Base-by-base conservation (phyloP, 2,113 vertebrate species). In the Sardina pilchardus region DNA sequence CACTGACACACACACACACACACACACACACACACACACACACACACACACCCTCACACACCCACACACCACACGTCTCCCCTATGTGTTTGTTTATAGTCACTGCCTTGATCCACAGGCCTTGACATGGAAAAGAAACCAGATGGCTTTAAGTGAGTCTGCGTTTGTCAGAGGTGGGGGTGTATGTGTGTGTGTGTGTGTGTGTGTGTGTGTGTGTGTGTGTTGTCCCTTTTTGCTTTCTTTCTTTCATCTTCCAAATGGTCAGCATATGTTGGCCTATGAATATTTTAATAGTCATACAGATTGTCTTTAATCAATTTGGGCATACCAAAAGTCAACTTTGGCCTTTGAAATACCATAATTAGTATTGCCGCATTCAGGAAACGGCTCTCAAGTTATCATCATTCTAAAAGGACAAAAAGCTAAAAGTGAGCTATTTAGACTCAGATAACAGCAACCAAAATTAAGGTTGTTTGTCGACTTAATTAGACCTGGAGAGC, bases 61-160 rank as follows among this genome's bases (percentile, higher is more conserved):
- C 53, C 24, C 53, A 59, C 21, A 6, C 53, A 21, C 47, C 47
- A 53, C 26, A 44, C 81, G 78, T 3, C 78, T 80, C 47, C 42
- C 43, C n/a, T 21, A 30, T 78, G 36, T 87, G 88, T 83, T 86
- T 88, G 88, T 86, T 88, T 87, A 82, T 82, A 81, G 83, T 88
- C 86, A 85, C 78, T 85, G 84, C 82, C 80, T 50, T 50, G 42
- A 50, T 86, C 78, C 53, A 48, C 44, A 87, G 82, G 84, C 87
- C 83, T 67, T 84, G 67, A 84, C 85, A 78, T 71, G 78, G 83
- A 86, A 81, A 84, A 82, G 26, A 71, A 30, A 88, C 63, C 86
- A 88, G 90, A 89, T 90, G 88, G 89, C 84, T 42, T 81, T 59
- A 56, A 82, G 56, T 81, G 82, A 83, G 71, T 43, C n/a, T 10